Percentiles rank a stretch among this genome's conserved stretches.
These are phyloP conservation scores for Ormyrus labotus DNA, from an alignment of 2,888 invertebrate species.

Conservation along the genomic window DNA sequence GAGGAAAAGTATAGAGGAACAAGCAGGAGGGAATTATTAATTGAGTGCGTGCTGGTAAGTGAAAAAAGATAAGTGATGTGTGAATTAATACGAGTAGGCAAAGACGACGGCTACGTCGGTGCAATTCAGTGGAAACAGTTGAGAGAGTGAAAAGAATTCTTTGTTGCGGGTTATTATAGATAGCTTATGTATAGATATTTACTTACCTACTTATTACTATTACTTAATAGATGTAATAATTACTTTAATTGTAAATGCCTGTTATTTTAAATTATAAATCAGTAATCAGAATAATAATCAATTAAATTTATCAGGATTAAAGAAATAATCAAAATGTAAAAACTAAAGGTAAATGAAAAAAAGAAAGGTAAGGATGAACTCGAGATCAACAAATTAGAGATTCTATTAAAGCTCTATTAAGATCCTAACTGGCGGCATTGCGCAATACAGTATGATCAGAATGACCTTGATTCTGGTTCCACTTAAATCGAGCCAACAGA, in stretches of 20 bases:
- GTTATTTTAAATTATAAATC: too few relatives aligned
- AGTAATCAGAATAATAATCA: background rate
- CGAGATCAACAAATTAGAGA: background rate
- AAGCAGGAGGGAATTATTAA: background rate
- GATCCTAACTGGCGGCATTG: slow-evolving; percentile 13
- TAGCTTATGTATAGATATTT: too few relatives aligned
- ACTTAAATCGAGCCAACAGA: slow-evolving; percentile 5
- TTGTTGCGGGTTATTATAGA: too few relatives aligned
- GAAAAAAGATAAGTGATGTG: background rate
- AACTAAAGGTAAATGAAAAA: background rate
- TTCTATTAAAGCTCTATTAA: slow-evolving; percentile 28
- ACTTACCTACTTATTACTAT: too few relatives aligned
- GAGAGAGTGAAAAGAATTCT: too few relatives aligned
- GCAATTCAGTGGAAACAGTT: too few relatives aligned
- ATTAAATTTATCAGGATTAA: background rate
- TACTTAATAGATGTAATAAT: too few relatives aligned
- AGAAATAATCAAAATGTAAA: background rate
- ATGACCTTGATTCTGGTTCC: slow-evolving; percentile 41
- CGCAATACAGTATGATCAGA: slow-evolving; percentile 24
- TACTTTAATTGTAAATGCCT: too few relatives aligned
- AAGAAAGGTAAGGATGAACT: background rate
- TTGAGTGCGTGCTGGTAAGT: too few relatives aligned
- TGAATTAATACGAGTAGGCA: background rate
- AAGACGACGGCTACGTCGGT: background rate
- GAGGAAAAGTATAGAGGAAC: background rate